Evolutionary conservation across 1,140 invertebrate species (phyloP).

Genomic region (Drosophila insularis): DNA sequence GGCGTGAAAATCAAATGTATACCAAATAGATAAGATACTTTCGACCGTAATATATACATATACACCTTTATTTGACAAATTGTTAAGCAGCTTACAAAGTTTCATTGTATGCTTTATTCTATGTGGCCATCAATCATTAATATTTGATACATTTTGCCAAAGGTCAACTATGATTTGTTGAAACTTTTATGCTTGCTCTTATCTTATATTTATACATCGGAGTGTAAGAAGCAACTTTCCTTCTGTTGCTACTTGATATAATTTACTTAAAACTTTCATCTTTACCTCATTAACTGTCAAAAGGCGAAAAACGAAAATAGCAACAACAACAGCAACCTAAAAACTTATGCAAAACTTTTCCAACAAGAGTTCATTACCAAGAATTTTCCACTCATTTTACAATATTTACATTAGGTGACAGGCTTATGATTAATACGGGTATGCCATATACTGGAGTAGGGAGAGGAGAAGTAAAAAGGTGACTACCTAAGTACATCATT

Average conservation of each 20-base stretch:
- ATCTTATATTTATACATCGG: not conserved
- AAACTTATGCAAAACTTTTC: slow-evolving; percentile 52
- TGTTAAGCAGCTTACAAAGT: slow-evolving; percentile 44
- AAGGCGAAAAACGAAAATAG: slow-evolving; percentile 8
- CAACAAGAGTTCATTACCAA: slow-evolving; percentile 64
- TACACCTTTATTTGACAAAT: slow-evolving; percentile 64
- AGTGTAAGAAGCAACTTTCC: not conserved
- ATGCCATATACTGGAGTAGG: not conserved
- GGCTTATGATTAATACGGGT: slow-evolving; percentile 71
- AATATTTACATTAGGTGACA: slow-evolving; percentile 77
- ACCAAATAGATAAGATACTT: slow-evolving; percentile 34
- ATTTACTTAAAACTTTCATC: slow-evolving; percentile 13
- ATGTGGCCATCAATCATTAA: slow-evolving; percentile 40
- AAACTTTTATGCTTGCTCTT: slow-evolving; percentile 1
- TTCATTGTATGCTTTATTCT: not conserved
- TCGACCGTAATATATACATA: not conserved
- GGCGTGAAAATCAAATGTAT: slow-evolving; percentile 54
- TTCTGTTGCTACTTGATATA: slow-evolving; percentile 7
- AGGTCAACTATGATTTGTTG: slow-evolving; percentile 22
- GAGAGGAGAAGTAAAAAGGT: not conserved
- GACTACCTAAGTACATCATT: slow-evolving; percentile 55
- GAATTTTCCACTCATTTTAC: slow-evolving; percentile 69
- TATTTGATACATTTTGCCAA: slow-evolving; percentile 21
- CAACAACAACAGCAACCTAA: not conserved
- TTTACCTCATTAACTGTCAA: slow-evolving; percentile 56